These are phyloP conservation scores for Synaphobranchus kaupii DNA, from an alignment of 2,797 vertebrate species.

Conservation along the genomic window DNA sequence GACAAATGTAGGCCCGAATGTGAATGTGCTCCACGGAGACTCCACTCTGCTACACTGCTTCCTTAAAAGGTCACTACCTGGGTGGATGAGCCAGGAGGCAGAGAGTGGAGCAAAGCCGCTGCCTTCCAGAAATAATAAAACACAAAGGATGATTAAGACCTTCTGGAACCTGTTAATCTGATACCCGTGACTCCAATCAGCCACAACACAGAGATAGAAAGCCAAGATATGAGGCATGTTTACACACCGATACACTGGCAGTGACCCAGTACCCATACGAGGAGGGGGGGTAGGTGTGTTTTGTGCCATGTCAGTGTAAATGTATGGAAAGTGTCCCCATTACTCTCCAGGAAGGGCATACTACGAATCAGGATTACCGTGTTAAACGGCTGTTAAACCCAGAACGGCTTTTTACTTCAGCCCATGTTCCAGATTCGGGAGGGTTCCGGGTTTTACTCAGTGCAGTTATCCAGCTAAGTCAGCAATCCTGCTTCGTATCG, in stretches of 20 bases:
- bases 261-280: conserved; percentile 27
- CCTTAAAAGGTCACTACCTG: conserved; percentile 60
- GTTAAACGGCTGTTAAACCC: too few species aligned
- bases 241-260: conserved; percentile 35
- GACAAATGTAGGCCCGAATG: neutral
- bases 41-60: conserved; percentile 22
- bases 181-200: conserved; percentile 56
- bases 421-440: too few species aligned
- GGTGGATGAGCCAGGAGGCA: conserved; percentile 63
- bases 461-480: too few species aligned
- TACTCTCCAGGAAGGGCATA: neutral
- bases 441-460: too few species aligned
- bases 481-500: too few species aligned
- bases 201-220: conserved; percentile 59
- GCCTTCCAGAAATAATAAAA: conserved; percentile 40
- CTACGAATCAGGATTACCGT: too few species aligned
- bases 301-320: neutral
- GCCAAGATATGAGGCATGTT: neutral
- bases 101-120: conserved; percentile 44
- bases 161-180: conserved; percentile 68
- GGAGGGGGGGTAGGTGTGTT: neutral
- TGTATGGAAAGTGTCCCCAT: neutral
- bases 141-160: conserved; percentile 68
- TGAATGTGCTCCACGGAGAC: conserved; percentile 43
- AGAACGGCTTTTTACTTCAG: too few species aligned